phyloP scores from a whole-genome alignment of 1,140 invertebrate genomes.

The Drosophila pachea region DNA sequence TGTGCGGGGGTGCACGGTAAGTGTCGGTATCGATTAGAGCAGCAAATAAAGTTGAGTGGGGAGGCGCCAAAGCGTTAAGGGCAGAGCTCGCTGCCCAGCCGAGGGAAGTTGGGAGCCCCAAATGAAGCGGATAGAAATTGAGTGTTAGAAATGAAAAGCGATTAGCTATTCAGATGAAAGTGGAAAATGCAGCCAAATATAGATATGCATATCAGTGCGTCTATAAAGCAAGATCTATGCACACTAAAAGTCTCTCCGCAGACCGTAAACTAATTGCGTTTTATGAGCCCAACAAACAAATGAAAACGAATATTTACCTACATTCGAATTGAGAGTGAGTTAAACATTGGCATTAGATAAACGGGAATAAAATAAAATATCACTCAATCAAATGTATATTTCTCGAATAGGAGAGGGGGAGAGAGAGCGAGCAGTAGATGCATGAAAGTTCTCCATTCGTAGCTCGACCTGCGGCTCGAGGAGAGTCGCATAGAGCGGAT shows the following conservation, averaged over 20 bases:
- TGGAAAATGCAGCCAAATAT: conserved; percentile 4
- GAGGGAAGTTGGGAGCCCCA: neutral
- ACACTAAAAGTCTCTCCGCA: neutral
- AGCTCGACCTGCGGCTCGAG: too few species aligned
- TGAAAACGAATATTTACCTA: neutral
- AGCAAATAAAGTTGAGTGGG: conserved; percentile 68
- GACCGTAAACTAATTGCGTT: conserved; percentile 1
- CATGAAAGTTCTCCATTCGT: too few species aligned
- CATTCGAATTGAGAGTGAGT: neutral
- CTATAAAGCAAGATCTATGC: neutral
- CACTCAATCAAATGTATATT: too few species aligned
- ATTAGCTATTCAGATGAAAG: conserved; percentile 41
- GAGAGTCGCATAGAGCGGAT: too few species aligned
- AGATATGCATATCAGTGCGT: neutral
- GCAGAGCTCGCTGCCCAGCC: conserved; percentile 1
- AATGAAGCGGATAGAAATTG: conserved; percentile 19
- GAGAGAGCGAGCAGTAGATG: too few species aligned
- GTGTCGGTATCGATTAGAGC: conserved; percentile 63
- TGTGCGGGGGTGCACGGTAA: conserved; percentile 8
- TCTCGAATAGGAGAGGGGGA: too few species aligned
- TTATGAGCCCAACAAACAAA: neutral
- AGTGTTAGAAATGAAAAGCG: conserved; percentile 42
- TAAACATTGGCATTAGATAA: too few species aligned
- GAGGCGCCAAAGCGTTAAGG: conserved; percentile 58
- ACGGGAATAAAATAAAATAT: too few species aligned